These are phyloP conservation scores for Macrophya annulata DNA, from an alignment of 2,888 invertebrate species.

Conservation along the genomic window DNA sequence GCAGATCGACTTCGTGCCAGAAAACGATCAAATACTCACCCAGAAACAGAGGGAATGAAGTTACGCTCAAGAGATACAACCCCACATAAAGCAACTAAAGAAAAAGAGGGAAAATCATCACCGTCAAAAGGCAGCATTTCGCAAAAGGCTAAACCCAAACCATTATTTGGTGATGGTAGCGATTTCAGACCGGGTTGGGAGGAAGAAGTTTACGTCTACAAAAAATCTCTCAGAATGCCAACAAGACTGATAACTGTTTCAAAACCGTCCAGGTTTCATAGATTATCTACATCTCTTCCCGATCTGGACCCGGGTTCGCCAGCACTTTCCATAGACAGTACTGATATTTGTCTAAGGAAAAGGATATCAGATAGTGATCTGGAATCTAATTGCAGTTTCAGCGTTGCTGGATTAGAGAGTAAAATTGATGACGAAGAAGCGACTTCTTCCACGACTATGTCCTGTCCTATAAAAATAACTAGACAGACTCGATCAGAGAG, in stretches of 20 bases:
- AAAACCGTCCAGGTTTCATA: slow-evolving; percentile 85
- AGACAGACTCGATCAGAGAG: slow-evolving; percentile 78
- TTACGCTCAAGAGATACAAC: slow-evolving; percentile 73
- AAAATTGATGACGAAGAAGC: slow-evolving; percentile 86
- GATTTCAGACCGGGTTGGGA: slow-evolving; percentile 91
- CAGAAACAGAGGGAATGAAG: slow-evolving; percentile 74
- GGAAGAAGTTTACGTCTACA: slow-evolving; percentile 91
- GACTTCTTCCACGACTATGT: slow-evolving; percentile 85
- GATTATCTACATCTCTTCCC: slow-evolving; percentile 89
- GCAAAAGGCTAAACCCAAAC: slow-evolving; percentile 79
- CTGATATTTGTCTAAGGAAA: slow-evolving; percentile 74
- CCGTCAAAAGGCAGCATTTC: slow-evolving; percentile 66
- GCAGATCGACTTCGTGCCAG: slow-evolving; percentile 74
- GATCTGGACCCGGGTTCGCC: slow-evolving; percentile 90
- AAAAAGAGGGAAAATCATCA: slow-evolving; percentile 74
- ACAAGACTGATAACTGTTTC: slow-evolving; percentile 90
- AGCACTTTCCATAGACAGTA: slow-evolving; percentile 84
- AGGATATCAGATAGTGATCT: slow-evolving; percentile 83
- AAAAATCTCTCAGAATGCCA: slow-evolving; percentile 91
- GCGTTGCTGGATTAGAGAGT: slow-evolving; percentile 78
- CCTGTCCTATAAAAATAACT: slow-evolving; percentile 80
- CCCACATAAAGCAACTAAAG: slow-evolving; percentile 69
- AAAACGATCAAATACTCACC: slow-evolving; percentile 70
- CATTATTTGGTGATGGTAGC: slow-evolving; percentile 86
- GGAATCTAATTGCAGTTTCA: slow-evolving; percentile 86